A percentile compares a stretch with the other conserved stretches of the same genome.
phyloP scores from a whole-genome alignment of 2,113 vertebrate species.

The Cynocephalus volans region DNA sequence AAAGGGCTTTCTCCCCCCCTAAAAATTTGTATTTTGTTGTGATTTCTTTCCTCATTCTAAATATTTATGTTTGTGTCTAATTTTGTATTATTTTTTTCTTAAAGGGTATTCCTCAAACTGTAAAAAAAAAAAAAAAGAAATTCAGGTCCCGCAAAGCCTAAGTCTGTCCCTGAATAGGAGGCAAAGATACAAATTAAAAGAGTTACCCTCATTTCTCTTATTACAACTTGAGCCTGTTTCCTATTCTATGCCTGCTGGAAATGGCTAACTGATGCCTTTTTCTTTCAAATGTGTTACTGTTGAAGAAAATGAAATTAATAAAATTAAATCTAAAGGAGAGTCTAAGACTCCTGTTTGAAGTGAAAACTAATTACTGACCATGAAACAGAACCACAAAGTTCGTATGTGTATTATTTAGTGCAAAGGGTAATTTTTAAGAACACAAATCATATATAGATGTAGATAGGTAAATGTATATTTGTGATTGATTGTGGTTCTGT shows the following conservation, averaged over 20 bases:
- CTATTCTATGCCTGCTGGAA: constrained; percentile 25
- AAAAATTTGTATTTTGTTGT: background rate
- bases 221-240: constrained; percentile 16
- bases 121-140: background rate
- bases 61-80: background rate
- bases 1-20: no score
- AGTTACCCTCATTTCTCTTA: background rate
- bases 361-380: constrained; percentile 67
- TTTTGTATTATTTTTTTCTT: constrained; percentile 43
- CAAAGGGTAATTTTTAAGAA: constrained; percentile 64
- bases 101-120: background rate
- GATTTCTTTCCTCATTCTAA: background rate
- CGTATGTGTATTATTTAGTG: background rate
- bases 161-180: background rate
- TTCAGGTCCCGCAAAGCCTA: background rate
- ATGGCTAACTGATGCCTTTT: constrained; percentile 61
- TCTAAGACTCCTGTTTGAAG: constrained; percentile 52
- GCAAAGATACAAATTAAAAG: background rate
- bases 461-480: constrained; percentile 39
- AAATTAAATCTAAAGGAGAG: constrained; percentile 63
- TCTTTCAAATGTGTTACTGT: constrained; percentile 67
- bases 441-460: constrained; percentile 6
- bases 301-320: constrained; percentile 79
- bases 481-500: constrained; percentile 30
- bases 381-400: constrained; percentile 52